phyloP scores from a whole-genome alignment of 1,140 invertebrate genomes.

The Drosophila melanica region DNA sequence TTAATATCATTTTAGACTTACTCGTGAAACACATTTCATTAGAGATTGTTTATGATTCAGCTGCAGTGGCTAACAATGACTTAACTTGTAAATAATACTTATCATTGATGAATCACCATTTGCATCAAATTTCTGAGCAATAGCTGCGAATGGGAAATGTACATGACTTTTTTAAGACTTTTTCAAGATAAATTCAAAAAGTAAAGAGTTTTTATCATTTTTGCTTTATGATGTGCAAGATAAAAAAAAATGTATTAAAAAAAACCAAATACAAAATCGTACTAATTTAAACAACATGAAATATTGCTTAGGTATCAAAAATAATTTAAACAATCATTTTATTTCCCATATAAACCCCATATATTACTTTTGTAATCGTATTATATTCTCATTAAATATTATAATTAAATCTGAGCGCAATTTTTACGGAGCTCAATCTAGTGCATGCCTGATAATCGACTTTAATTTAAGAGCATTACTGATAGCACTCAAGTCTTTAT shows the following conservation, averaged over 20 bases:
- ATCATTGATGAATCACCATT: conserved; percentile 52
- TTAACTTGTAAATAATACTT: conserved; percentile 8
- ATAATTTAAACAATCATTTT: not conserved
- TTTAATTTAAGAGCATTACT: too few species aligned
- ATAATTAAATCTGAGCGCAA: not conserved
- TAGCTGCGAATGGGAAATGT: not conserved
- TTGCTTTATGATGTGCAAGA: not conserved
- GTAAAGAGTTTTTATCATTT: not conserved
- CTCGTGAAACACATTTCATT: conserved; percentile 50
- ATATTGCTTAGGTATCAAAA: not conserved
- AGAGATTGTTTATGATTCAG: conserved; percentile 22
- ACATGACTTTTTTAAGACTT: not conserved
- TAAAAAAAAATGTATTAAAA: not conserved
- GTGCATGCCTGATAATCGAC: too few species aligned
- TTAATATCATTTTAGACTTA: conserved; percentile 40
- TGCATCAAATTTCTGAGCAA: conserved; percentile 29
- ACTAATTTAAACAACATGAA: not conserved
- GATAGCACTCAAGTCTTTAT: too few species aligned
- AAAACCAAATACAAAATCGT: not conserved
- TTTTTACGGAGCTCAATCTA: not conserved
- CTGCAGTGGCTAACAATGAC: not conserved
- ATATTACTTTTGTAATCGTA: not conserved
- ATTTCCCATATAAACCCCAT: not conserved
- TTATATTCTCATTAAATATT: not conserved
- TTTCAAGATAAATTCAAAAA: not conserved